These are phyloP conservation scores for Drosophila fulvimacula DNA, from an alignment of 2,888 invertebrate species.

Conservation along the genomic window DNA sequence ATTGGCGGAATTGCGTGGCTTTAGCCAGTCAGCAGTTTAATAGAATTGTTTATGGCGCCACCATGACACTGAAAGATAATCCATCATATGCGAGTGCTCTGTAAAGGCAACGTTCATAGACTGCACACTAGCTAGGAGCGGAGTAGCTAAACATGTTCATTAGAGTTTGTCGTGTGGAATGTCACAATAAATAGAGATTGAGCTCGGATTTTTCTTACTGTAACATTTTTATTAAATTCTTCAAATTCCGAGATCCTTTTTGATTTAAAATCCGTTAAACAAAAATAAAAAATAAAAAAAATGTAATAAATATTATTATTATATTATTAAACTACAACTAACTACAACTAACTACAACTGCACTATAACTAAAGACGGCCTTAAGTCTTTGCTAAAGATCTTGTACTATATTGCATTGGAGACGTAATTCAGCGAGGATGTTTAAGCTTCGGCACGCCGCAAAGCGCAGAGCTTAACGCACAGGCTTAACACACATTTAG, in stretches of 20 bases:
- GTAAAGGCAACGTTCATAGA: slow-evolving; percentile 3
- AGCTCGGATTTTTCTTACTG: too few relatives aligned
- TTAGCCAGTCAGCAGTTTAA: slow-evolving; percentile 27
- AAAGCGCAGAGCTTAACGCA: not conserved
- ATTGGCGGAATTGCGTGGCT: slow-evolving; percentile 31
- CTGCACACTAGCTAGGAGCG: not conserved
- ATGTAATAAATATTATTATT: too few relatives aligned
- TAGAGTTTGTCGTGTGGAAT: not conserved
- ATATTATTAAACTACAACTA: not conserved
- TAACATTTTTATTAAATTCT: too few relatives aligned
- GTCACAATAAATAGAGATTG: not conserved
- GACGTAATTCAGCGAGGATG: not conserved
- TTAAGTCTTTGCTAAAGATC: not conserved
- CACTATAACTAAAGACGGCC: too few relatives aligned
- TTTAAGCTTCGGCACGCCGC: slow-evolving; percentile 7
- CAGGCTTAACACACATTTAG: slow-evolving; percentile 8
- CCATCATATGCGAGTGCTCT: slow-evolving; percentile 1
- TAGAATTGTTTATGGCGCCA: slow-evolving; percentile 19
- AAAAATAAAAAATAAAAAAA: not conserved
- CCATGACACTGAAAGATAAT: slow-evolving; percentile 7
- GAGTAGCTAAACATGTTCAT: not conserved
- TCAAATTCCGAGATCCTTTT: too few relatives aligned
- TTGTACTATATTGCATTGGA: not conserved
- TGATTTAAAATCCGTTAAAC: not conserved
- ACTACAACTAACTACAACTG: not conserved